Percentiles rank a stretch among this genome's conserved stretches.
phyloP scores from a whole-genome alignment of 2,888 invertebrate species.

The Rutpela maculata region DNA sequence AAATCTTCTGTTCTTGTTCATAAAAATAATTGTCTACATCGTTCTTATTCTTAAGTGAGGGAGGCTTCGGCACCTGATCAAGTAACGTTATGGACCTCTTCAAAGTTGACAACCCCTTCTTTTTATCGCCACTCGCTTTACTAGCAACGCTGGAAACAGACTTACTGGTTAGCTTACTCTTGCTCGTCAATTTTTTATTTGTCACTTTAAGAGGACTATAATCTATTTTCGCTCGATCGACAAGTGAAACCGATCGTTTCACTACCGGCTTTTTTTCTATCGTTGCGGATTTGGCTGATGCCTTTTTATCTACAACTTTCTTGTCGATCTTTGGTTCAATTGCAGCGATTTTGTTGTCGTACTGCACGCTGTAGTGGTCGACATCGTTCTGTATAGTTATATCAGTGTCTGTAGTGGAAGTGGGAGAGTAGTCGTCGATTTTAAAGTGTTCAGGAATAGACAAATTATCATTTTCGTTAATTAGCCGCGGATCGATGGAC shows the following conservation, averaged over 20 bases:
- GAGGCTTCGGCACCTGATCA: slow-evolving; percentile 72
- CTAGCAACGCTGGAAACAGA: slow-evolving; percentile 48
- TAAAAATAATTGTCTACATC: slow-evolving; percentile 67
- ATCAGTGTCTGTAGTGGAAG: slow-evolving; percentile 62
- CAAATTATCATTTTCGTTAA: slow-evolving; percentile 83
- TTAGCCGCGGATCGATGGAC: slow-evolving; percentile 79
- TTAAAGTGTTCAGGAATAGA: slow-evolving; percentile 74
- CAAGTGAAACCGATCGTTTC: slow-evolving; percentile 48
- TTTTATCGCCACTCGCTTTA: slow-evolving; percentile 52
- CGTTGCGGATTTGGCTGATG: not conserved
- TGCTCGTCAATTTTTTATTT: slow-evolving; percentile 41
- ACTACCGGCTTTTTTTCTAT: slow-evolving; percentile 45
- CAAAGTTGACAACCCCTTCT: slow-evolving; percentile 73
- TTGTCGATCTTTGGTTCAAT: slow-evolving; percentile 48
- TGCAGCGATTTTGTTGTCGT: slow-evolving; percentile 75
- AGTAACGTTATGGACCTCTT: slow-evolving; percentile 78
- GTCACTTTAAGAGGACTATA: slow-evolving; percentile 25
- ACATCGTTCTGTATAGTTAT: slow-evolving; percentile 68
- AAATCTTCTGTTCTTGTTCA: slow-evolving; percentile 72
- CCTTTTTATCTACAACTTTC: not conserved
- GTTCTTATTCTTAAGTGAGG: slow-evolving; percentile 70
- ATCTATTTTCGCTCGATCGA: slow-evolving; percentile 50
- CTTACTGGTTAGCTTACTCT: slow-evolving; percentile 45
- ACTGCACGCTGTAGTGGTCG: slow-evolving; percentile 72
- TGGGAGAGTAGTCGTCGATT: slow-evolving; percentile 64